Evolutionary conservation across 35 echinoderm and acorn worm genomes (phyloP).

Genomic region (Nesometra sesokonis): DNA sequence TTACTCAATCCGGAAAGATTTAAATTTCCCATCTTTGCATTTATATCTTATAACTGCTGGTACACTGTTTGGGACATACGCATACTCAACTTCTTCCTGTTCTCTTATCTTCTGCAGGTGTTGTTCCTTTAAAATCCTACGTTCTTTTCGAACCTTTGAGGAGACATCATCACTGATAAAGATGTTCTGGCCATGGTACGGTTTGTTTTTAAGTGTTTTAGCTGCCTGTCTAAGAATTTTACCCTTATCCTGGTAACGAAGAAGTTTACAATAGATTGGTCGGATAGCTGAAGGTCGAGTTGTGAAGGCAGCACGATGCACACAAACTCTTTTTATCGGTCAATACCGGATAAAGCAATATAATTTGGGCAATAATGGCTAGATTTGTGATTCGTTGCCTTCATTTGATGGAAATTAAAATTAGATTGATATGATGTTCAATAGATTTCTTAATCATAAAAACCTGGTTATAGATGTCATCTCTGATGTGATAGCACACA

Average conservation of each 20-base stretch:
- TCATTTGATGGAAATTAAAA: no score
- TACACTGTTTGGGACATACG: not conserved
- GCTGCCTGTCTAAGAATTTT: not conserved
- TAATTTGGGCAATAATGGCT: no score
- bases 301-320: no score
- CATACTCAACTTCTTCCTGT: not conserved
- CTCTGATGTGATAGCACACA: no score
- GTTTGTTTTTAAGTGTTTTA: not conserved
- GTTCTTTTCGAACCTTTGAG: not conserved
- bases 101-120: not conserved
- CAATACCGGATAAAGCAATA: no score
- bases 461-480: no score
- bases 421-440: no score
- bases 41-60: conserved; percentile 7
- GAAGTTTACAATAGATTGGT: not conserved
- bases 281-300: no score
- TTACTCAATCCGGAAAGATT: not conserved
- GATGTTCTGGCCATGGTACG: not conserved
- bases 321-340: no score
- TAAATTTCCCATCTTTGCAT: not conserved
- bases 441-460: no score
- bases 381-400: no score
- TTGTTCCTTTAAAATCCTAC: not conserved
- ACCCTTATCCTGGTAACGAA: not conserved
- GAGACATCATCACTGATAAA: not conserved